These are phyloP conservation scores for Dermatemys mawii DNA, from an alignment of 2,113 vertebrate genomes.

Conservation along the genomic window DNA sequence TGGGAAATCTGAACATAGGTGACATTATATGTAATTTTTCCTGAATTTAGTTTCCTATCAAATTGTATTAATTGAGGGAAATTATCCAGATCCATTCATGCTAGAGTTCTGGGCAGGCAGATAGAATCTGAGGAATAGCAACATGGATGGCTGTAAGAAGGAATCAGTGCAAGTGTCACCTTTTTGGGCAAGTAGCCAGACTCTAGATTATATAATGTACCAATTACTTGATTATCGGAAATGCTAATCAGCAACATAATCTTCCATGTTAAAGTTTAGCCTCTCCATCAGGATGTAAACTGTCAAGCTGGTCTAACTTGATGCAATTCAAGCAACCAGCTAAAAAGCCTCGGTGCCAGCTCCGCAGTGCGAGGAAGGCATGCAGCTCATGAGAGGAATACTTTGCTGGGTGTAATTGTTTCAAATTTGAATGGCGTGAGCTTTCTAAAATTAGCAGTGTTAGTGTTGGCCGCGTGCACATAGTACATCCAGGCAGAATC, in stretches of 20 bases:
- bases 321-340: constrained; percentile 19
- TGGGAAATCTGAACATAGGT: constrained; percentile 27
- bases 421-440: background rate
- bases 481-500: background rate
- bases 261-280: constrained; percentile 49
- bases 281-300: constrained; percentile 28
- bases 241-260: constrained; percentile 53
- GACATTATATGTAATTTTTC: constrained; percentile 26
- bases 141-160: constrained; percentile 15
- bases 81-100: constrained; percentile 43
- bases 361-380: background rate
- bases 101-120: constrained; percentile 50
- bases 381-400: background rate
- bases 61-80: constrained; percentile 54
- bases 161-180: constrained; percentile 18
- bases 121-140: constrained; percentile 33
- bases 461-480: background rate
- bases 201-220: constrained; percentile 45
- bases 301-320: constrained; percentile 32
- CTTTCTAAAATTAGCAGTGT: constrained; percentile 52
- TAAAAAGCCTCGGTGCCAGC: background rate
- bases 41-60: constrained; percentile 45
- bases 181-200: background rate
- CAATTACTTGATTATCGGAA: constrained; percentile 64
- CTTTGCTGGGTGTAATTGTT: constrained; percentile 18